These are phyloP conservation scores for Megaceryle alcyon DNA, from an alignment of 2,797 vertebrate species.

Conservation along the genomic window DNA sequence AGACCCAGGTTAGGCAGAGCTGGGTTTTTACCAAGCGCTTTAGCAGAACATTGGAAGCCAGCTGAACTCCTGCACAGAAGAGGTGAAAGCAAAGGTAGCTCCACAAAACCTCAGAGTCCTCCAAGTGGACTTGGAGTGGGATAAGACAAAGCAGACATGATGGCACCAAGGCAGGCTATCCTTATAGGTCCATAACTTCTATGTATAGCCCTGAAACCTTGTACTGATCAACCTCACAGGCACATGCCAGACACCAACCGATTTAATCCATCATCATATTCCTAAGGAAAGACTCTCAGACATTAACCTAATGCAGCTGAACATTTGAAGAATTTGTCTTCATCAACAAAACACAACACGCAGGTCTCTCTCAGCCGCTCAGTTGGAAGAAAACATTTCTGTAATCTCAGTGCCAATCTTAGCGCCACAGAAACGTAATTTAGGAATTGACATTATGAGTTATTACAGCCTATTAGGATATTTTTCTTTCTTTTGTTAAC, in stretches of 20 bases:
- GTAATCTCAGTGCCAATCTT: not conserved
- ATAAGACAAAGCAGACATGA: rapidly evolving
- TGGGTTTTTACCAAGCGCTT: not conserved
- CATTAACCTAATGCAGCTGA: not conserved
- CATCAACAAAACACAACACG: not conserved
- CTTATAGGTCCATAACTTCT: rapidly evolving
- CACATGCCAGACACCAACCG: not conserved
- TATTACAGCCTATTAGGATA: not conserved
- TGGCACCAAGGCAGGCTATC: rapidly evolving
- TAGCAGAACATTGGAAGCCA: rapidly evolving
- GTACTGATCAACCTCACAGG: not conserved
- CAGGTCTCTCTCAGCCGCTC: not conserved
- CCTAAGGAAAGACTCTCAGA: not conserved
- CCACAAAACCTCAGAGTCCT: not conserved
- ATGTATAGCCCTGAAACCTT: rapidly evolving
- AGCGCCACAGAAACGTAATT: not conserved
- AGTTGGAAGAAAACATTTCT: not conserved
- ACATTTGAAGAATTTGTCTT: conserved; percentile 24
- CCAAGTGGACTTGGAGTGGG: rapidly evolving
- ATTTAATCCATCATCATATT: not conserved
- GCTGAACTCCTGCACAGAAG: not conserved
- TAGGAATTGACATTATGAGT: not conserved
- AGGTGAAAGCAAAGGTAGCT: not conserved
- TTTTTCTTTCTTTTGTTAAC: not conserved
- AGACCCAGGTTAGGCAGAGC: not conserved